phyloP scores from a whole-genome alignment of 2,888 invertebrate species.

The Cryptus viduatorius region DNA sequence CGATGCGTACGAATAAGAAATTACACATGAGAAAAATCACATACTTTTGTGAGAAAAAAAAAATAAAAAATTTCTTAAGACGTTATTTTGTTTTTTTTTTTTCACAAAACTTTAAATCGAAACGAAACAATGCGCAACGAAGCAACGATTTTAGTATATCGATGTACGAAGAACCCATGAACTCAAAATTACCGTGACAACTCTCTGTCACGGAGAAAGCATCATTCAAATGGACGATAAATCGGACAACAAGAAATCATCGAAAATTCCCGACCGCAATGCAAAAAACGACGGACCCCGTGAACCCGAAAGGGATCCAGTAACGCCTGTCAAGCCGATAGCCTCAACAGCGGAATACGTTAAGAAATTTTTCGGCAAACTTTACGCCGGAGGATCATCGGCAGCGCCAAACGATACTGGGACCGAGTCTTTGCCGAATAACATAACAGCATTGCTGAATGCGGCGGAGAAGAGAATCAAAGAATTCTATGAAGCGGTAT shows the following conservation, averaged over 20 bases:
- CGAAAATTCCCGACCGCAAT: conserved; percentile 14
- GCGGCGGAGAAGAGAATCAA: conserved; percentile 62
- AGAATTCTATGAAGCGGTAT: conserved; percentile 60
- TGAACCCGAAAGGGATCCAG: not conserved
- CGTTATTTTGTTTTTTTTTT: not conserved
- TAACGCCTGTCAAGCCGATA: not conserved
- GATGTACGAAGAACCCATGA: conserved; percentile 12
- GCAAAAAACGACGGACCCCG: conserved; percentile 7
- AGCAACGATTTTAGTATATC: conserved; percentile 14
- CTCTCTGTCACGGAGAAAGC: not conserved
- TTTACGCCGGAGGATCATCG: not conserved
- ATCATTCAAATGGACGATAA: conserved; percentile 43
- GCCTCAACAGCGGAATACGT: conserved; percentile 10
- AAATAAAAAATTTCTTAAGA: not conserved
- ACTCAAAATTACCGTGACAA: conserved; percentile 47
- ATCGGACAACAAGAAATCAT: conserved; percentile 19
- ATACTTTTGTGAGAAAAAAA: not conserved
- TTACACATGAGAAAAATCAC: not conserved
- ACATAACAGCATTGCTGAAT: conserved; percentile 46
- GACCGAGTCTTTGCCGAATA: conserved; percentile 5
- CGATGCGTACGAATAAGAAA: not conserved
- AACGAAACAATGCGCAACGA: not conserved
- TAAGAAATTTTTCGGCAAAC: conserved; percentile 45
- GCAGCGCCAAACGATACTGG: not conserved
- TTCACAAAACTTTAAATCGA: not conserved